Base-by-base conservation (phyloP, 2,797 vertebrate genomes). In the Bradypodion ventrale region DNA sequence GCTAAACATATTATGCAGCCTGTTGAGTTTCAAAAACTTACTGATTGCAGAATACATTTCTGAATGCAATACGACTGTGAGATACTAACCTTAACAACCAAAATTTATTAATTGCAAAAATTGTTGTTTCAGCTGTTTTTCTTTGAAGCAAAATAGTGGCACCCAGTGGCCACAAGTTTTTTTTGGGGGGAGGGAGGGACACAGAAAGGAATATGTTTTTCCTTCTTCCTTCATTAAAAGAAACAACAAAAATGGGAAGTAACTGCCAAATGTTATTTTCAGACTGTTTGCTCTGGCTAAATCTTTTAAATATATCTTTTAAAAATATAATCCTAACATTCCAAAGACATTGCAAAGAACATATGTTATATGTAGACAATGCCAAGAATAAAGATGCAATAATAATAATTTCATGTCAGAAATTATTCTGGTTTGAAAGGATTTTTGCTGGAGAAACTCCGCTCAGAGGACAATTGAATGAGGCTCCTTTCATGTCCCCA, bases 121-220 rank as follows among this genome's bases (percentile, higher is more conserved):
- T 66, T 84, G 90, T 90, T 89, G 87, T 79, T 93, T 94, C 93
- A 93, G 93, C 90, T 91, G 46, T 92, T 94, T 92, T 93, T 84
- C 91, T 93, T 0, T 82, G 88, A 79, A 94, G 93, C 93, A 91
- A 87, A 93, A 94, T 84, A 94, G 92, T 92, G 93, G 84, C 94
- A 94, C 92, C 94, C 87, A 94, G 94, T 94, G 94, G 93, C 84
- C 87, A 42, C 84, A n/a, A n/a, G n/a, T n/a, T n/a, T n/a, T n/a
- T n/a, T n/a, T n/a, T n/a, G n/a, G n/a, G n/a, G n/a, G n/a, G n/a
- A n/a, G n/a, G n/a, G n/a, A n/a, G n/a, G n/a, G n/a, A n/a, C n/a
- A n/a, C n/a, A n/a, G n/a, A n/a, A n/a, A n/a, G n/a, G n/a, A n/a
- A n/a, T 74, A 21, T 35, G 73, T 59, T 25, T 66, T 32, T 52